phyloP scores from a whole-genome alignment of 30 jellyfish, hydroid and myxozoan genomes.

The Pelagia noctiluca region DNA sequence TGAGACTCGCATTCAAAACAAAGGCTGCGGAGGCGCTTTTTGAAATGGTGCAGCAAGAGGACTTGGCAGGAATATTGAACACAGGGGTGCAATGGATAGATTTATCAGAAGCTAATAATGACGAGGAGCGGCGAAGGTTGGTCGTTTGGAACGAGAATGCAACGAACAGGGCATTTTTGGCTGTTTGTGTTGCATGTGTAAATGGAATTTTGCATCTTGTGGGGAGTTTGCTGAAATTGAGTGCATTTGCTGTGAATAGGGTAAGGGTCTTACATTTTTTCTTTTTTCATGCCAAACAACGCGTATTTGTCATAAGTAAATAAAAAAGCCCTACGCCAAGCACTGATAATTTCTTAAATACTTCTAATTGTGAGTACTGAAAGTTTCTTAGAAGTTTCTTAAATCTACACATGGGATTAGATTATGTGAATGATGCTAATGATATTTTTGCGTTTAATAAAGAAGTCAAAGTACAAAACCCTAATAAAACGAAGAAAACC shows the following conservation, averaged over 20 bases:
- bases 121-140: constrained; percentile 35
- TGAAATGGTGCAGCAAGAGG: constrained; percentile 28
- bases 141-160: constrained; percentile 37
- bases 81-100: constrained; percentile 51
- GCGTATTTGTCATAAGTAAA: no score
- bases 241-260: constrained; percentile 42
- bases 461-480: no score
- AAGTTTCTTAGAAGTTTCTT: no score
- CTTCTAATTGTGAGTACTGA: no score
- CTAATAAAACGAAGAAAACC: no score
- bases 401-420: no score
- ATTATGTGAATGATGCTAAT: no score
- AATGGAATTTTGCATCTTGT: constrained; percentile 49
- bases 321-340: no score
- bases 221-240: constrained; percentile 22
- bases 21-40: constrained; percentile 27
- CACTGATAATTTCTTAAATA: no score
- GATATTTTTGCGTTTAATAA: no score
- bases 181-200: constrained; percentile 56
- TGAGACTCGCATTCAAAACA: constrained; percentile 39
- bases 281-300: no score
- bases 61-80: constrained; percentile 35
- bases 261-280: constrained; percentile 16
- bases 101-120: constrained; percentile 20
- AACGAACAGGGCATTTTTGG: constrained; percentile 49